phyloP scores from a whole-genome alignment of 2,797 vertebrate genomes.

The Cossypha caffra region DNA sequence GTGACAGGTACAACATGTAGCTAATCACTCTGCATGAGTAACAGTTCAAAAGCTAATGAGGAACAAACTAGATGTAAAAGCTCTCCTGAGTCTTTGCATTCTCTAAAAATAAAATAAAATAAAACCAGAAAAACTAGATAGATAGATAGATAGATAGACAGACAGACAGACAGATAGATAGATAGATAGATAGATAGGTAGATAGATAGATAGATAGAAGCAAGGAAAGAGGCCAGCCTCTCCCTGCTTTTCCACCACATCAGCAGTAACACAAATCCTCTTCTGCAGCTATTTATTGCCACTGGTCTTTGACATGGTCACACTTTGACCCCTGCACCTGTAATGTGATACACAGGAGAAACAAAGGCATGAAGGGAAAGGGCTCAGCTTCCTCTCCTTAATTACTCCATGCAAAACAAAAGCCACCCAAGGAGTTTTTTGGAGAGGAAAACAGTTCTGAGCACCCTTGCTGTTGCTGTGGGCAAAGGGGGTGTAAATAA shows the following conservation, averaged over 20 bases:
- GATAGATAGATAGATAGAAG: not conserved
- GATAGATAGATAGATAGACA: too few species aligned
- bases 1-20: constrained; percentile 53
- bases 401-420: constrained; percentile 40
- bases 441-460: constrained; percentile 22
- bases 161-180: not conserved
- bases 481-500: not conserved
- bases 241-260: not conserved
- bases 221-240: not conserved
- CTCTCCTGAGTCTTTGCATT: not conserved
- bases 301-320: not conserved
- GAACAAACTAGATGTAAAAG: constrained; percentile 45
- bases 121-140: not conserved
- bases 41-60: constrained; percentile 70
- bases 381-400: constrained; percentile 58
- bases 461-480: not conserved
- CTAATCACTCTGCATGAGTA: constrained; percentile 35
- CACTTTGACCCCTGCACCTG: constrained; percentile 31
- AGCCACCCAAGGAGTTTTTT: not conserved
- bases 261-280: not conserved
- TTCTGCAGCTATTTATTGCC: constrained; percentile 47
- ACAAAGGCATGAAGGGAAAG: constrained; percentile 54
- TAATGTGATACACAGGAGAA: constrained; percentile 44
- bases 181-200: not conserved
- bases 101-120: not conserved